These are phyloP conservation scores for Fulica atra DNA, from an alignment of 2,113 vertebrate species.

Conservation along the genomic window DNA sequence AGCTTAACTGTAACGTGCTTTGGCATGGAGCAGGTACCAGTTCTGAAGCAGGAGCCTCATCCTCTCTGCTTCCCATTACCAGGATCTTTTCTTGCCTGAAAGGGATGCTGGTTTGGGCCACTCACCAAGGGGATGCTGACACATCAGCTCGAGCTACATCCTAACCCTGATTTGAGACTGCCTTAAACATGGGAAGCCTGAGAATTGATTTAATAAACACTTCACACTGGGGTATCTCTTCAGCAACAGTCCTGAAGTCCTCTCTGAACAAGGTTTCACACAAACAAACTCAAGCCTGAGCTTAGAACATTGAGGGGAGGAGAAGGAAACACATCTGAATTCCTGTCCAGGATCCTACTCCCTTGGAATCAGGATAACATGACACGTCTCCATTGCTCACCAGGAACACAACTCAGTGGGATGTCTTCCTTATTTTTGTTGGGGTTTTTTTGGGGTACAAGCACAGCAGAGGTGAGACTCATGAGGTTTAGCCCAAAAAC, in stretches of 20 bases:
- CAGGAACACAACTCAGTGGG: background rate
- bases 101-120: background rate
- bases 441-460: background rate
- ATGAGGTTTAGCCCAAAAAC: background rate
- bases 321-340: background rate
- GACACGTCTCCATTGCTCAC: background rate
- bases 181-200: background rate
- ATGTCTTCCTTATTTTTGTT: background rate
- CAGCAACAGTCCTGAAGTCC: background rate
- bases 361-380: background rate
- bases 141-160: background rate
- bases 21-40: background rate
- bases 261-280: background rate
- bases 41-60: background rate
- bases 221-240: background rate
- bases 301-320: rapidly evolving
- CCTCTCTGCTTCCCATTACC: background rate
- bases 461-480: background rate
- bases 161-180: rapidly evolving
- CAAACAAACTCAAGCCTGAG: background rate
- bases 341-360: background rate
- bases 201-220: background rate
- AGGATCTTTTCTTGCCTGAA: background rate
- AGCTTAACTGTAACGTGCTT: background rate
- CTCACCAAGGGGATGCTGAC: background rate